phyloP scores from a whole-genome alignment of 2,797 vertebrate species.

The Mastacembelus armatus region DNA sequence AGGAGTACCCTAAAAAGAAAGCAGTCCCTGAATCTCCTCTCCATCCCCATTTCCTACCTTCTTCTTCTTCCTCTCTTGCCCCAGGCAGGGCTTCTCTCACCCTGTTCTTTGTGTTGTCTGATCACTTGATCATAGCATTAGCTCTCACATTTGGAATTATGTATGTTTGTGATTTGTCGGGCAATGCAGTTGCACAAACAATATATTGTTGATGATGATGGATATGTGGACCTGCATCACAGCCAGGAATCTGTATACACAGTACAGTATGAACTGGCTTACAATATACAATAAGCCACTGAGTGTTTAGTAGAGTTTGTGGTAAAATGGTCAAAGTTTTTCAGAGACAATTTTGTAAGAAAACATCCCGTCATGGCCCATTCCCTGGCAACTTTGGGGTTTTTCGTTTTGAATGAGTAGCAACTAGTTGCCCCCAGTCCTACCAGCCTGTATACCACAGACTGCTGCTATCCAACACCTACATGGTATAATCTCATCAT shows the following conservation, averaged over 20 bases:
- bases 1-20: conserved; percentile 36
- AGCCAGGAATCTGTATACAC: conserved; percentile 14
- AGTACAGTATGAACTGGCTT: conserved; percentile 8
- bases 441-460: too few species aligned
- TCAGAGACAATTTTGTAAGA: too few species aligned
- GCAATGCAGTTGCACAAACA: conserved; percentile 27
- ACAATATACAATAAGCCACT: neutral
- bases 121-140: conserved; percentile 28
- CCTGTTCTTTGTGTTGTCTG: conserved; percentile 46
- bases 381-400: too few species aligned
- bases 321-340: too few species aligned
- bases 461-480: too few species aligned
- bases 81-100: conserved; percentile 30
- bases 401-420: too few species aligned
- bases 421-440: too few species aligned
- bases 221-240: conserved; percentile 44
- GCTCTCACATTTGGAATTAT: conserved; percentile 35
- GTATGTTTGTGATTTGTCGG: conserved; percentile 19
- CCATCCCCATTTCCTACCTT: conserved; percentile 7
- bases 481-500: too few species aligned
- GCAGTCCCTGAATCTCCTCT: neutral
- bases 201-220: conserved; percentile 51
- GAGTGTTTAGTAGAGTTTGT: conserved; percentile 23
- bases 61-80: conserved; percentile 9
- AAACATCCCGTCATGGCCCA: too few species aligned